A percentile compares a stretch with the other conserved stretches of the same genome.
phyloP scores from a whole-genome alignment of 2,113 vertebrate species.

The Coreoperca whiteheadi region DNA sequence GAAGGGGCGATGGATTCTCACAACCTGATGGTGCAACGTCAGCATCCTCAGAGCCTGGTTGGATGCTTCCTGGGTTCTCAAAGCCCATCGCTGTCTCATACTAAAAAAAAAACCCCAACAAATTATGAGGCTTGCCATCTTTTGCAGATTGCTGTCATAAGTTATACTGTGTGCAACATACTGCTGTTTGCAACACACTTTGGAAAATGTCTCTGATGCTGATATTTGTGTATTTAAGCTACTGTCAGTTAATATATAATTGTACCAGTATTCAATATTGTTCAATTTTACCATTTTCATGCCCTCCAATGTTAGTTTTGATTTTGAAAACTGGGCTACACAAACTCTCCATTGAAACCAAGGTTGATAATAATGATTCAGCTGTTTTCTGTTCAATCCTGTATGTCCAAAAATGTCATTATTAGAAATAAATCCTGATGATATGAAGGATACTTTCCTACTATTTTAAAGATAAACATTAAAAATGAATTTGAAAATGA shows the following conservation, averaged over 20 bases:
- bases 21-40: constrained; percentile 11
- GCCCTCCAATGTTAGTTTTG: background rate
- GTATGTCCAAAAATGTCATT: background rate
- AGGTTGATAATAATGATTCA: background rate
- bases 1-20: constrained; percentile 76
- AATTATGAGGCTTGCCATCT: background rate
- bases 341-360: background rate
- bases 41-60: constrained; percentile 57
- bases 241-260: background rate
- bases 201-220: background rate
- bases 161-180: background rate
- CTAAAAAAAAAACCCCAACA: constrained; percentile 81
- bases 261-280: background rate
- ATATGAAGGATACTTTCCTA: background rate
- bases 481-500: background rate
- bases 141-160: background rate
- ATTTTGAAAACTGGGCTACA: background rate
- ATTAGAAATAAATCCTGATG: background rate
- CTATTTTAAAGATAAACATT: background rate
- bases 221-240: background rate
- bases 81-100: constrained; percentile 93
- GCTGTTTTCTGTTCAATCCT: background rate
- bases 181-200: background rate
- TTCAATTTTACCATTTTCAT: background rate
- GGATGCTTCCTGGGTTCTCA: constrained; percentile 78